These are phyloP conservation scores for Equus quagga DNA, from an alignment of 2,113 vertebrate genomes.

Conservation along the genomic window DNA sequence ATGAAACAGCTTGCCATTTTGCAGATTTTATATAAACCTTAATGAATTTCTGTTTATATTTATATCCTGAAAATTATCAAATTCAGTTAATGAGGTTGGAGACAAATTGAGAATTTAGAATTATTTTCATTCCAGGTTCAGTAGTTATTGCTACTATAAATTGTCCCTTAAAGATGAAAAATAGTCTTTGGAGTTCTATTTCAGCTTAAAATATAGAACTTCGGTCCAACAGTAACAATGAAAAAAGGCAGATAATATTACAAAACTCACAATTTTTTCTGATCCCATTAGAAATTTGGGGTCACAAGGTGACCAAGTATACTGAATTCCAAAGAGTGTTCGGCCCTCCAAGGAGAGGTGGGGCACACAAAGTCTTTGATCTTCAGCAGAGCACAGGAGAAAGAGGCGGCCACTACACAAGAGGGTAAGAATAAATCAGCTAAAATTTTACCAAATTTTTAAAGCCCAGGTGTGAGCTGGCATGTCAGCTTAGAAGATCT, in stretches of 20 bases:
- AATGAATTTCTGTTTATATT: background rate
- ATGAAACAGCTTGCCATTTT: background rate
- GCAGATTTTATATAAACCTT: background rate
- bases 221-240: background rate
- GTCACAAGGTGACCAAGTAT: background rate
- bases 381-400: background rate
- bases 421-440: background rate
- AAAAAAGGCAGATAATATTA: background rate
- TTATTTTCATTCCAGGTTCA: background rate
- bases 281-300: background rate
- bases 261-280: background rate
- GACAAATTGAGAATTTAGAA: conserved; percentile 7
- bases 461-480: background rate
- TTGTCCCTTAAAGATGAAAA: background rate
- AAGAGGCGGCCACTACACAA: background rate
- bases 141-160: background rate
- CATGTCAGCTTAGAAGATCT: background rate
- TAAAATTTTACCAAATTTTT: background rate
- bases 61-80: conserved; percentile 12
- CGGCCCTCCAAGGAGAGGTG: background rate
- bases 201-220: background rate
- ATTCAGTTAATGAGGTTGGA: background rate
- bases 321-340: background rate
- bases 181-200: background rate
- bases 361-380: background rate